Evolutionary conservation across 2,113 vertebrate species (phyloP).

Genomic region (Istiophorus platypterus): DNA sequence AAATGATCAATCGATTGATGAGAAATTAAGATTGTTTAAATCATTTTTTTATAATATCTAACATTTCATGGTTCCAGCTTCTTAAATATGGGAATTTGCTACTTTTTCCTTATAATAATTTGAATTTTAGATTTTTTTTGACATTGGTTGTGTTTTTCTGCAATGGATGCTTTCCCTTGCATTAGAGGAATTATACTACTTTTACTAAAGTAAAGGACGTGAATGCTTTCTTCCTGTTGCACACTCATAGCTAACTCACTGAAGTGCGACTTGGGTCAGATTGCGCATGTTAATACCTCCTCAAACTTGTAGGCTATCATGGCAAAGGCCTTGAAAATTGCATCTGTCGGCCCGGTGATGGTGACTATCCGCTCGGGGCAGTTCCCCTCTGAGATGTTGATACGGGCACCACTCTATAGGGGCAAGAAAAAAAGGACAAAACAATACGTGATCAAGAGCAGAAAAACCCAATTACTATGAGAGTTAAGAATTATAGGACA

Average conservation of each 20-base stretch:
- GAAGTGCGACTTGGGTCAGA: not conserved
- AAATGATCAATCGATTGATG: too few species aligned
- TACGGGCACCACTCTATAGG: slow-evolving; percentile 93
- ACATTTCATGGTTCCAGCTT: not conserved
- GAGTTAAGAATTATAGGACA: rapidly evolving
- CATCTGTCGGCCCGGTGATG: slow-evolving; percentile 97
- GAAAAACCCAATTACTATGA: not conserved
- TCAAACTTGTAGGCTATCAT: slow-evolving; percentile 99
- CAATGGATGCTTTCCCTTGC: too few species aligned
- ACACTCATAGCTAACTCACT: too few species aligned
- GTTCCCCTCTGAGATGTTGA: slow-evolving; percentile 99
- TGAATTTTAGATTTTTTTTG: too few species aligned
- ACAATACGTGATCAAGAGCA: not conserved
- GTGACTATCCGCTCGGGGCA: slow-evolving; percentile 98
- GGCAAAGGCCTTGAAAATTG: slow-evolving; percentile 99
- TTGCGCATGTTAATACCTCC: slow-evolving; percentile 81
- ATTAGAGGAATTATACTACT: too few species aligned
- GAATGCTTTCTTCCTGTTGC: too few species aligned
- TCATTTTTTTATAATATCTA: not conserved
- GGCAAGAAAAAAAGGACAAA: slow-evolving; percentile 2
- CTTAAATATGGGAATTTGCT: not conserved
- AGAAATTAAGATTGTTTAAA: too few species aligned
- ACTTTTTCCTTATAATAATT: too few species aligned
- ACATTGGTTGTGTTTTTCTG: too few species aligned
- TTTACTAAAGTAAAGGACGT: too few species aligned